Evolutionary conservation across 2,888 invertebrate genomes (phyloP).

Genomic region (Leptinotarsa peninsularis): DNA sequence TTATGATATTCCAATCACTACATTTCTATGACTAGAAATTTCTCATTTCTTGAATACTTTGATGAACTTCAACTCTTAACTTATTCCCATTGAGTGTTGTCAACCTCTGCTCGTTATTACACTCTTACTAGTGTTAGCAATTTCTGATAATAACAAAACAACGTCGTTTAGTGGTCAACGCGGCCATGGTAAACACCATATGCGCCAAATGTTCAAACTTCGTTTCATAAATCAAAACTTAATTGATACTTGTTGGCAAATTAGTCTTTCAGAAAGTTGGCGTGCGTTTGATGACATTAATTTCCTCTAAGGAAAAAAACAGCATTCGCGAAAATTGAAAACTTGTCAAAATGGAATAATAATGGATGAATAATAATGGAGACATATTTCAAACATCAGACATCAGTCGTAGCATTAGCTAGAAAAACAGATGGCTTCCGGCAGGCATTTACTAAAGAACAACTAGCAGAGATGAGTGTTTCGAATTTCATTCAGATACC

Average conservation of each 20-base stretch:
- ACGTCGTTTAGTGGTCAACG: conserved; percentile 30
- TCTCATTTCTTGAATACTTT: background rate
- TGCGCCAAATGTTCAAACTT: conserved; percentile 47
- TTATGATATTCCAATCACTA: too few relatives aligned
- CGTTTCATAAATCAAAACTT: conserved; percentile 51
- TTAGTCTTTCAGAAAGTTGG: conserved; percentile 49
- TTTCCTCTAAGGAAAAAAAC: background rate
- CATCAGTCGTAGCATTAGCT: too few relatives aligned
- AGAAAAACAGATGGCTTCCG: too few relatives aligned
- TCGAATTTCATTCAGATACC: too few relatives aligned
- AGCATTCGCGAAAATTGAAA: background rate
- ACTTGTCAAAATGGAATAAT: too few relatives aligned
- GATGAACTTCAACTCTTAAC: background rate
- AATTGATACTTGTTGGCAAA: conserved; percentile 56
- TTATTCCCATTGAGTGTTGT: background rate
- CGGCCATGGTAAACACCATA: conserved; percentile 43
- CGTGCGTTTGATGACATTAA: conserved; percentile 48
- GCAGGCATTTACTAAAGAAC: too few relatives aligned
- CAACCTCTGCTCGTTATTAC: conserved; percentile 16
- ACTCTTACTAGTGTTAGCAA: conserved; percentile 28
- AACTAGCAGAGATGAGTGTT: too few relatives aligned
- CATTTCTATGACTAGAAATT: too few relatives aligned
- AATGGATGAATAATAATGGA: too few relatives aligned
- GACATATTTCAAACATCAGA: too few relatives aligned
- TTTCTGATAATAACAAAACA: conserved; percentile 37